Base-by-base conservation (phyloP, 2,113 vertebrate species). In the Cacatua alba region DNA sequence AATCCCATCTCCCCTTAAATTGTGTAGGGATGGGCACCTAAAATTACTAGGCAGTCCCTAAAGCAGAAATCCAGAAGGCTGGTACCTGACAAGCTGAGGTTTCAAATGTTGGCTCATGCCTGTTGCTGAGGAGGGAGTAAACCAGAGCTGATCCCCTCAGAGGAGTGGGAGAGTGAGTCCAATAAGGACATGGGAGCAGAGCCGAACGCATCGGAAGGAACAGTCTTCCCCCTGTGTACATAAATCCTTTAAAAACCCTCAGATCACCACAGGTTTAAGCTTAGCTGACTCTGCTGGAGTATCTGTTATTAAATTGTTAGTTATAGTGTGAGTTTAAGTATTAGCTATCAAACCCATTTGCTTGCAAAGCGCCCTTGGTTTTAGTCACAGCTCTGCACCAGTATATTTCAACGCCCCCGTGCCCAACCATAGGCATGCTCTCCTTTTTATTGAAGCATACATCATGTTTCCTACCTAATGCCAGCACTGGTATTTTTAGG, bases 251-350 rank as follows among this genome's bases (percentile, higher is more conserved):
- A 33, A 84, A 80, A 68, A 17, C 68, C 77, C 31, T 55, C 4
- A 1, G 8, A 8, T 65, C 1, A 7, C 51, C 59, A 37, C 81
- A 63, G 51, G 62, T 82, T 90, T 85, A 49, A 82, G 90, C 87
- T 82, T 8, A 82, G 83, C 75, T 60, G 90, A 65, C 77, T 16
- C 77, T 85, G 57, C 82, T 57, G 51, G 88, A 72, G 79, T 48
- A 55, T 90, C 82, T 33, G 70, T 92, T 92, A 93, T 92, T 93
- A 80, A 90, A 93, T 91, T 93, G 92, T 95, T 96, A 92, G 82
- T 87, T 93, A 68, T 93, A 88, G 82, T n/a, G 16, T 46, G 89
- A 55, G 75, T 77, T 92, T 80, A 55, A 91, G 90, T 11, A 31
- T 88, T 48, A 69, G 60, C 92, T 68, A 29, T 90, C 92, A 72